These are phyloP conservation scores for Cryptoblepharus egeriae DNA, from an alignment of 2,797 vertebrate genomes.

Conservation along the genomic window DNA sequence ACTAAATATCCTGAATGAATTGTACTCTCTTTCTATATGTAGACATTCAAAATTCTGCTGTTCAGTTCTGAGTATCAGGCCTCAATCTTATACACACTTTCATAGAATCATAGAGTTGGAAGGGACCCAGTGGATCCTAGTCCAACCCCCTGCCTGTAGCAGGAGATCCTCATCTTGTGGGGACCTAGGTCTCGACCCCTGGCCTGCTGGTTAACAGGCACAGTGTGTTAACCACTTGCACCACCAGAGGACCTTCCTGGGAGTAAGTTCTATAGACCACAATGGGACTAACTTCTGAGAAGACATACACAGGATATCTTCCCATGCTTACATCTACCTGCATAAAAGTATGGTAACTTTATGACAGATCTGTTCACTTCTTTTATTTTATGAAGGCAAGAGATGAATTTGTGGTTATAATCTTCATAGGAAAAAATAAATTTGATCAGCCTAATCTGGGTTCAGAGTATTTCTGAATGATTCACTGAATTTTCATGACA, in stretches of 20 bases:
- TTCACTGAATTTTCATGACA: conserved; percentile 14
- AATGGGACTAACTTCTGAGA: too few species aligned
- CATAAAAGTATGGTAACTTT: conserved; percentile 18
- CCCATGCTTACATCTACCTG: not conserved
- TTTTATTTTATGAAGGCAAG: conserved; percentile 37
- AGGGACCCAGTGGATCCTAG: too few species aligned
- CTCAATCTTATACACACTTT: too few species aligned
- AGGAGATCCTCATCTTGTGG: too few species aligned
- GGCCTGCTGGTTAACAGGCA: too few species aligned
- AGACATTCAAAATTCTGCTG: conserved; percentile 19
- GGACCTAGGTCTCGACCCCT: too few species aligned
- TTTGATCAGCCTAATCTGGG: conserved; percentile 21
- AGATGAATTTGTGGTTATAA: conserved; percentile 20
- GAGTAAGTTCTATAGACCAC: too few species aligned
- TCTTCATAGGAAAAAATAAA: conserved; percentile 39
- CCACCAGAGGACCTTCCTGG: too few species aligned
- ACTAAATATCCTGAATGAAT: conserved; percentile 45
- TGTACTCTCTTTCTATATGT: conserved; percentile 25
- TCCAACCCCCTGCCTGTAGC: too few species aligned
- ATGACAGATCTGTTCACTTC: conserved; percentile 31
- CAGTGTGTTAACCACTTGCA: too few species aligned
- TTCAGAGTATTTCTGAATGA: not conserved
- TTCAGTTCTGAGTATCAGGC: conserved; percentile 29
- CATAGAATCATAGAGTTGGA: too few species aligned
- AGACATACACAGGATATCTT: too few species aligned